phyloP scores from a whole-genome alignment of 2,888 invertebrate species.

The Bombylius major region DNA sequence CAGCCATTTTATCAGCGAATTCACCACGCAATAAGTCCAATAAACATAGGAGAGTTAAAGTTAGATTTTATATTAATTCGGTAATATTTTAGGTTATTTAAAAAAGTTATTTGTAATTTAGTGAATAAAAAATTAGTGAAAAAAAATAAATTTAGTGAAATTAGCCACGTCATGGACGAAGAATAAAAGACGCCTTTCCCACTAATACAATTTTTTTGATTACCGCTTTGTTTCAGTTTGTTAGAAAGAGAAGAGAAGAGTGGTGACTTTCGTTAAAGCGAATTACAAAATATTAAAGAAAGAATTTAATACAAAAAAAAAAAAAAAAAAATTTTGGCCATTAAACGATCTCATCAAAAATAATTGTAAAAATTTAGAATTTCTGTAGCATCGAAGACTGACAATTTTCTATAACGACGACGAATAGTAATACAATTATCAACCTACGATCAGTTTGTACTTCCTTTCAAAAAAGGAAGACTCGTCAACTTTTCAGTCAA shows the following conservation, averaged over 20 bases:
- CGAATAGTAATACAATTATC: no score
- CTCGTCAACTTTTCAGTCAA: neutral
- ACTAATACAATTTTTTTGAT: neutral
- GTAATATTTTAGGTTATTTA: neutral
- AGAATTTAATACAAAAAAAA: no score
- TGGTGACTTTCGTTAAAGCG: no score
- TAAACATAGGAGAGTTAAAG: no score
- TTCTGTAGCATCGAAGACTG: no score
- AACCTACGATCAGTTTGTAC: neutral
- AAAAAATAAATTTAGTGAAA: neutral
- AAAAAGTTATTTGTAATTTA: neutral
- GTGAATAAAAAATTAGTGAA: neutral
- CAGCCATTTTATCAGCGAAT: no score
- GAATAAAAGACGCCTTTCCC: conserved; percentile 16
- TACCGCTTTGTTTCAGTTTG: neutral
- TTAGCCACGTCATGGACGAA: conserved; percentile 18
- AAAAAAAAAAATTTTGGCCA: no score
- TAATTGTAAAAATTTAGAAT: no score
- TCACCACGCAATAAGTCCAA: no score
- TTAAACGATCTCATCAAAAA: no score
- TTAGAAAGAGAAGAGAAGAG: neutral
- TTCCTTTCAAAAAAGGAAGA: neutral
- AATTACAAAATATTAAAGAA: no score
- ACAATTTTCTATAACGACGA: no score
- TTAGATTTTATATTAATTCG: neutral